Percentiles rank a stretch among this genome's conserved stretches.
Evolutionary conservation across 2,113 vertebrate species (phyloP).

Genomic region (Panurus biarmicus): DNA sequence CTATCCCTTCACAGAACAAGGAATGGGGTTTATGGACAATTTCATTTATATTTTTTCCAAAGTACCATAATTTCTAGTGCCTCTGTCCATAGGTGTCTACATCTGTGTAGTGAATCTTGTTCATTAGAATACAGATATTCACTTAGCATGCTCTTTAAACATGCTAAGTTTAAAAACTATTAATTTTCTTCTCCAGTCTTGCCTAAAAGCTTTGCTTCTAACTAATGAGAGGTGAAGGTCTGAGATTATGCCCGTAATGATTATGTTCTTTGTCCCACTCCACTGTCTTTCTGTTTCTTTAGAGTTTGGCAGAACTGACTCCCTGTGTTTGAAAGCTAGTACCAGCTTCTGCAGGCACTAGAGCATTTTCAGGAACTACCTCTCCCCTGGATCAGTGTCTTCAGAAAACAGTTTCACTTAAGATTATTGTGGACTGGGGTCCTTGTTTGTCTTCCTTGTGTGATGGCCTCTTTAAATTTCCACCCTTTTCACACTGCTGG

Average conservation of each 20-base stretch:
- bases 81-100: neutral
- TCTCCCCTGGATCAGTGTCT: neutral
- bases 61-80: neutral
- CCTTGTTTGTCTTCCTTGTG: neutral
- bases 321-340: neutral
- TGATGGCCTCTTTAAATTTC: neutral
- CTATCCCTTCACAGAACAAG: neutral
- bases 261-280: neutral
- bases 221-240: neutral
- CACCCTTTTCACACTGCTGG: neutral
- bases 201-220: neutral
- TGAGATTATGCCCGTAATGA: neutral
- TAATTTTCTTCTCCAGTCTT: neutral
- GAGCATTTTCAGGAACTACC: neutral
- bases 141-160: neutral
- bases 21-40: neutral
- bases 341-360: neutral
- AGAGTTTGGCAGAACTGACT: neutral
- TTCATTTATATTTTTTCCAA: neutral
- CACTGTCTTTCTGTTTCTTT: neutral
- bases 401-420: neutral
- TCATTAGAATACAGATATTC: neutral
- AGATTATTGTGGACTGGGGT: rapidly evolving
- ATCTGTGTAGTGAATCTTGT: neutral
- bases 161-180: neutral